Base-by-base conservation (phyloP, 2,113 vertebrate genomes). In the Sarotherodon lohbergeri region DNA sequence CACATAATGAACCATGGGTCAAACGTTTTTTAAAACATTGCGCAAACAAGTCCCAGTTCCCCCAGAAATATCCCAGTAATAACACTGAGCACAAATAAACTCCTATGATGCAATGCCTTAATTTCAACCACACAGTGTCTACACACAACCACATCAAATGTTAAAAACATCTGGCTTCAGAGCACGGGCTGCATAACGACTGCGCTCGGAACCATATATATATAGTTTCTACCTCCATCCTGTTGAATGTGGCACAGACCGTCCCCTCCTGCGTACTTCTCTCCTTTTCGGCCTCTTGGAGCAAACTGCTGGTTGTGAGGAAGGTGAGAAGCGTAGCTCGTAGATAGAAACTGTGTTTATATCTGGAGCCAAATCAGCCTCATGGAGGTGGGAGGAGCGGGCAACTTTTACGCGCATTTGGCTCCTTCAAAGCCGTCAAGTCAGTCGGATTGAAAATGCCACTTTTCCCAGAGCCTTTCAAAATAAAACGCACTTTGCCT, bases 181-280 rank as follows among this genome's bases (percentile, higher is more conserved):
- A 85, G 81, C 34, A 8, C 41, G 68, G 9, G 56, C 81, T n/a
- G 13, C 41, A 9, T 2, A 24, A 71, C 68, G 71, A 36, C 17
- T 27, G 2, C 24, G 14, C 61, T 46, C 13, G 56, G 41, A 81
- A 82, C 85, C 39, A 22, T 27, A 24, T 39, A 36, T 52, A 36
- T 52, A 11, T 48, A 63, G 73, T 32, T 59, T 55, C 89, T 94
- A 95, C 95, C 95, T 95, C 94, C 95, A 95, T 95, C 92, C 93
- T 85, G 86, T 54, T 63, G 57, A 84, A 63, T 56, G 86, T 6
- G 87, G 85, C 89, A 56, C 9, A 85, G 84, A 56, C 80, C 83
- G 56, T 87, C 54, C 16, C 84, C 78, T 84, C 79, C 80, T 85
- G 80, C 10, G 63, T 78, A 24, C 22, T 78, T 56, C 29, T 43